phyloP scores from a whole-genome alignment of 2,797 vertebrate species.

The Knipowitschia caucasica region DNA sequence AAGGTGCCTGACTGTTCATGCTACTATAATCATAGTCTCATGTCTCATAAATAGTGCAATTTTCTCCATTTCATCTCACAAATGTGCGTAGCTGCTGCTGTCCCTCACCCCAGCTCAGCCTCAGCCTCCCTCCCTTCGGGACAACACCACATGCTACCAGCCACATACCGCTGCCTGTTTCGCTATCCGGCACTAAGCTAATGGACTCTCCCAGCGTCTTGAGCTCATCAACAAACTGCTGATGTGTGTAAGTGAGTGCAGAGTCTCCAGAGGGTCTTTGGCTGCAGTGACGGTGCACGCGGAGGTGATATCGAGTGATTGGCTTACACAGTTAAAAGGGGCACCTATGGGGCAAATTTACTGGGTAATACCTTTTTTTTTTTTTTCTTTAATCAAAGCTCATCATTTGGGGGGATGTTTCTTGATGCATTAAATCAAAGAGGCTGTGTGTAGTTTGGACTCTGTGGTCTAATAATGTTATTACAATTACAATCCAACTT shows the following conservation, averaged over 20 bases:
- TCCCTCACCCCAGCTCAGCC: conserved; percentile 7
- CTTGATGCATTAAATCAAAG: too few species aligned
- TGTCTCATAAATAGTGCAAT: conserved; percentile 18
- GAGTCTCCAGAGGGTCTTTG: conserved; percentile 18
- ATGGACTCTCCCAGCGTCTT: conserved; percentile 34
- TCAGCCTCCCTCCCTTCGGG: neutral
- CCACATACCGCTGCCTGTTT: conserved; percentile 1
- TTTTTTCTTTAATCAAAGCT: too few species aligned
- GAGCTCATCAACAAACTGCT: conserved; percentile 50
- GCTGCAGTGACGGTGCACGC: conserved; percentile 35
- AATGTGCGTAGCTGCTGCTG: neutral
- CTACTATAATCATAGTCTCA: neutral
- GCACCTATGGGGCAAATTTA: conserved; percentile 17
- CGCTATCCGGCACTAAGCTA: conserved; percentile 40
- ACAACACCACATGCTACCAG: conserved; percentile 15
- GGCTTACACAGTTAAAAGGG: conserved; percentile 22
- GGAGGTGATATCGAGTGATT: conserved; percentile 37
- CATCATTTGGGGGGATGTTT: too few species aligned
- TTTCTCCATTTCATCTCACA: conserved; percentile 8
- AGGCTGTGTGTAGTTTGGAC: too few species aligned
- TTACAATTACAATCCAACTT: too few species aligned
- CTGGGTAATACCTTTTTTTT: conserved; percentile 44
- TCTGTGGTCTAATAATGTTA: too few species aligned
- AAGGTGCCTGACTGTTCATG: neutral
- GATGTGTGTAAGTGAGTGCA: conserved; percentile 9